Evolutionary conservation across 2,797 vertebrate genomes (phyloP).

Genomic region (Pogoniulus pusillus): DNA sequence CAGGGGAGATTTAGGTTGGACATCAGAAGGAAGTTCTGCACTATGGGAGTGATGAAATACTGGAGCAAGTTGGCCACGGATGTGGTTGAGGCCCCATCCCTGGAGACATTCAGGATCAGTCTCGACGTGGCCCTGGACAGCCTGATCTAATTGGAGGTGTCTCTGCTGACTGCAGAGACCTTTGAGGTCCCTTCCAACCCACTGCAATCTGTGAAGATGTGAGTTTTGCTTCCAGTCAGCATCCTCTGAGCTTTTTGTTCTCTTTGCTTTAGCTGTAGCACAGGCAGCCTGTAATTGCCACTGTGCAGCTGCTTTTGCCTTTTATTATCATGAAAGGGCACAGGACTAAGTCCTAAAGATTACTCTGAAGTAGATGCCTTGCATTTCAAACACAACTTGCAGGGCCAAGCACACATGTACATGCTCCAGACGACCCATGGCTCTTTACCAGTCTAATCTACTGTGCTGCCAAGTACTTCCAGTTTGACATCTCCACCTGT

Average conservation of each 20-base stretch:
- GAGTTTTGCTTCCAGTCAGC: not conserved
- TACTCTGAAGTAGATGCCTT: not conserved
- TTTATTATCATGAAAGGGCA: not conserved
- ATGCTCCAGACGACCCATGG: conserved; percentile 14
- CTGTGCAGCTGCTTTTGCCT: not conserved
- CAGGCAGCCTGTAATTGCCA: not conserved
- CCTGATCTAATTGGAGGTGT: too few relatives aligned
- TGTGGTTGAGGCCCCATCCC: too few relatives aligned
- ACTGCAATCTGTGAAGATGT: too few relatives aligned
- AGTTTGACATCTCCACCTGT: not conserved
- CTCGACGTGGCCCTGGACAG: too few relatives aligned
- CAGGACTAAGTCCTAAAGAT: not conserved
- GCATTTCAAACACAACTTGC: not conserved
- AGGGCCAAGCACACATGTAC: not conserved
- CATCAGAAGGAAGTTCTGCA: too few relatives aligned
- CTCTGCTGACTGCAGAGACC: too few relatives aligned
- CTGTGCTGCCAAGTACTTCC: not conserved
- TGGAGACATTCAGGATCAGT: too few relatives aligned
- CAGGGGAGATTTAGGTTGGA: too few relatives aligned
- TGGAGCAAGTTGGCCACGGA: too few relatives aligned
- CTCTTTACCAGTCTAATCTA: conserved; percentile 15
- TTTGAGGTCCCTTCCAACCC: too few relatives aligned
- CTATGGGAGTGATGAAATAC: too few relatives aligned
- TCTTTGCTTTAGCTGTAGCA: not conserved
- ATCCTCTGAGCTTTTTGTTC: not conserved